These are phyloP conservation scores for Drymodes brunneopygia DNA, from an alignment of 2,113 vertebrate genomes.

Conservation along the genomic window DNA sequence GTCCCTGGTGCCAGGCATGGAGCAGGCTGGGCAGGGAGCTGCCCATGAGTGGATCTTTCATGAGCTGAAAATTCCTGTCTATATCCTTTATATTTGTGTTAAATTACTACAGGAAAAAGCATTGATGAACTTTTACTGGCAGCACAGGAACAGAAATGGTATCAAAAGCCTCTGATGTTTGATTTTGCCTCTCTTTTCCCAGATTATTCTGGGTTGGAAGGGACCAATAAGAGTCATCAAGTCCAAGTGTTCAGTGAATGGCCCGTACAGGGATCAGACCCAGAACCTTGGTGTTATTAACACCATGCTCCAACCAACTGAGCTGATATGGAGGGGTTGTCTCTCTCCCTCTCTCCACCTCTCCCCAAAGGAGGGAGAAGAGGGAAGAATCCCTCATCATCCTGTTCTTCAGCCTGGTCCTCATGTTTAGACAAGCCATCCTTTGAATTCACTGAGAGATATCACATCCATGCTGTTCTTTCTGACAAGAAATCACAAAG, in stretches of 20 bases:
- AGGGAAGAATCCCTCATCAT: neutral
- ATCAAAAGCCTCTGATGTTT: neutral
- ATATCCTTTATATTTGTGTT: neutral
- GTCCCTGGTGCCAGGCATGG: neutral
- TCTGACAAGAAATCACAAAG: neutral
- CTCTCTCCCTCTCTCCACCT: neutral
- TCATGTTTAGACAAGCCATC: neutral
- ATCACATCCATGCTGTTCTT: neutral
- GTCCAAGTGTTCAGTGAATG: neutral
- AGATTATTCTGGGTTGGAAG: neutral
- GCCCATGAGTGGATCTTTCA: neutral
- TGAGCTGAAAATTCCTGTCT: neutral
- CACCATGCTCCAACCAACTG: accelerated
- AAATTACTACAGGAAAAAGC: neutral
- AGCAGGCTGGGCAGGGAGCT: neutral
- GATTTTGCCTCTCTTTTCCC: neutral
- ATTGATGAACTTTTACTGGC: neutral
- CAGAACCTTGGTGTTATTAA: neutral
- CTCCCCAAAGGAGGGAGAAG: neutral
- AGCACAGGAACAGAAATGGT: neutral
- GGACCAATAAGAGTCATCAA: neutral
- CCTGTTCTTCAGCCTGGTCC: neutral
- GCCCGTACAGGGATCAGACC: neutral
- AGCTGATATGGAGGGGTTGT: neutral
- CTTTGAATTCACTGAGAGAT: neutral